Evolutionary conservation across 2,888 invertebrate genomes (phyloP), one percentile per base, ranked within the genome.

Genomic region (Agonum fuliginosum): DNA sequence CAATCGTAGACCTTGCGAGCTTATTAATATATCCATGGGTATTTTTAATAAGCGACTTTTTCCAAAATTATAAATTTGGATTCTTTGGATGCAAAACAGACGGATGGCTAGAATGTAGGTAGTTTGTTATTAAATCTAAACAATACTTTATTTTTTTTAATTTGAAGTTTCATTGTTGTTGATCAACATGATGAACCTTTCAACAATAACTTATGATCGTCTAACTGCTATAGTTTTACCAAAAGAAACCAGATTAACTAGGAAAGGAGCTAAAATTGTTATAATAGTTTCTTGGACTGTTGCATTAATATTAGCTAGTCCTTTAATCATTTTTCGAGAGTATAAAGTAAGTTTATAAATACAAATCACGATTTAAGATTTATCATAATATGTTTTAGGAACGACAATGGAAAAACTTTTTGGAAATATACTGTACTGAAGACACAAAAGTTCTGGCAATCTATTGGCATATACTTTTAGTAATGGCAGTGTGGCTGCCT

Each of bases 151-250:
- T 34, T 27, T 30, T 69, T 48, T 30, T 67, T 51, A 48, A 12
- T 73, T 62, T 62, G n/a, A 65, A 91, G 94, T 93, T 51, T 88
- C 92, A 0, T 88, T 94, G 69, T 88, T 96, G 0, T 87, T 96
- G 69, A 91, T 94, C 1, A 93, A 93, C 54, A 94, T 96, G 0
- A 90, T 93, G 78, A 95, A 93, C 77, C 88, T 96, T 78, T 91
- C 93, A 34, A 90, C 92, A 19, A 93, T 96, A 0, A 95, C 94
- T 67, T 95, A 95, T 83, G 95, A 96, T 84, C 90, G 96, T 17
- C 87, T 96, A 20, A 94, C 95, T 1, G 94, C 94, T 4, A 94
- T 96, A 43, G 93, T 93, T 0, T 85, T 93, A 76, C 93, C 94
- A 0, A 88, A 90, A 81, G 93, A 94, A 80, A 92, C 92, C 0